phyloP scores from a whole-genome alignment of 2,888 invertebrate species.

The Buathra laborator region DNA sequence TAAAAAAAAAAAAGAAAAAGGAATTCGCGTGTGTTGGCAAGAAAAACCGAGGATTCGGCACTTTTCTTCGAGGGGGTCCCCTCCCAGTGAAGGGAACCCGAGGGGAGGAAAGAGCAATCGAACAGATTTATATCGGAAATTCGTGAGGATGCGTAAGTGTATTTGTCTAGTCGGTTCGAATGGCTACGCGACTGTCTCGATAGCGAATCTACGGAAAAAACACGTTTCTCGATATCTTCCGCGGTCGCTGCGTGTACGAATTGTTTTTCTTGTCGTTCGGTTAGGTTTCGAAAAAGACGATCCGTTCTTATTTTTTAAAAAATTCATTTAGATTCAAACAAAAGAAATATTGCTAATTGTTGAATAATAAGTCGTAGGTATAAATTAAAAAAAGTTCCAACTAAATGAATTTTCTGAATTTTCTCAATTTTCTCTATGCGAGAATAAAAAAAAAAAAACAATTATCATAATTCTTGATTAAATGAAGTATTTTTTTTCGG shows the following conservation, averaged over 20 bases:
- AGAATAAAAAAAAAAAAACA: neutral
- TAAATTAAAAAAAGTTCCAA: no score
- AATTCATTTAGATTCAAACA: no score
- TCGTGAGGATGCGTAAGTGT: slow-evolving; percentile 28
- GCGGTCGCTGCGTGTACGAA: neutral
- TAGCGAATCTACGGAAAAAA: slow-evolving; percentile 50
- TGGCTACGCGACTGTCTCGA: slow-evolving; percentile 9
- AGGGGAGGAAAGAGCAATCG: neutral
- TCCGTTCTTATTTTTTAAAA: no score
- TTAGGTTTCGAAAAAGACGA: neutral
- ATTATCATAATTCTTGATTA: neutral
- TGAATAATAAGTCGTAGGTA: no score
- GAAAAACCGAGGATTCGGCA: slow-evolving; percentile 39
- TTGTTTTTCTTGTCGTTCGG: slow-evolving; percentile 3
- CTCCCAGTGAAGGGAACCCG: neutral
- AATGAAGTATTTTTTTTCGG: no score
- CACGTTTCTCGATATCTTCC: slow-evolving; percentile 30
- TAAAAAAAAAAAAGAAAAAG: neutral
- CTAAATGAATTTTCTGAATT: no score
- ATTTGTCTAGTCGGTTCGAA: neutral
- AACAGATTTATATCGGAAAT: slow-evolving; percentile 46
- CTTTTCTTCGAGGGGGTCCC: slow-evolving; percentile 19
- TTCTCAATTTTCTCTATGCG: neutral
- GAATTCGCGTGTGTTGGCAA: slow-evolving; percentile 10
- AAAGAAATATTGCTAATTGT: no score